Percentiles rank a stretch among this genome's conserved stretches.
phyloP scores from a whole-genome alignment of 2,113 vertebrate genomes.

The Sprattus sprattus region DNA sequence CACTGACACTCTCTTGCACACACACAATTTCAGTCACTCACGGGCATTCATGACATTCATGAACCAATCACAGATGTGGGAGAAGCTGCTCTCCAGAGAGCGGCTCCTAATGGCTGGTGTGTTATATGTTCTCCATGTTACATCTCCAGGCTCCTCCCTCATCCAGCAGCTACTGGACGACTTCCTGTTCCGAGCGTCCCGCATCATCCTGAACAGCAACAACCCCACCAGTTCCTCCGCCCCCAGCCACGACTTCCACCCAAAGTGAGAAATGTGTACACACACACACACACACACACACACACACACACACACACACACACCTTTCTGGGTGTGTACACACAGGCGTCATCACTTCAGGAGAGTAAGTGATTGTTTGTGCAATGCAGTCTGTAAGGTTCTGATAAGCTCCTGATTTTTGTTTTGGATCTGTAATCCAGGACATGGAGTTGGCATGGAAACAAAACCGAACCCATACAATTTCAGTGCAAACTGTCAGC shows the following conservation, averaged over 20 bases:
- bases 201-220: constrained; percentile 96
- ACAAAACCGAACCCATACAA: too few relatives aligned
- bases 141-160: constrained; percentile 84
- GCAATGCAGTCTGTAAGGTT: neutral
- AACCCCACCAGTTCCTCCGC: constrained; percentile 86
- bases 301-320: neutral
- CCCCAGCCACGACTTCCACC: constrained; percentile 94
- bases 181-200: constrained; percentile 97
- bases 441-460: too few relatives aligned
- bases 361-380: neutral
- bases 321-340: neutral
- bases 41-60: neutral
- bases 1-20: neutral
- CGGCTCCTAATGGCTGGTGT: neutral
- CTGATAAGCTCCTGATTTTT: neutral
- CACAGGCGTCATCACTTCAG: neutral
- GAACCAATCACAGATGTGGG: neutral
- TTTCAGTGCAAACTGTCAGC: too few relatives aligned
- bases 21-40: neutral
- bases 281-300: neutral
- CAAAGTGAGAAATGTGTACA: constrained; percentile 78
- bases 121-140: neutral
- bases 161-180: constrained; percentile 97
- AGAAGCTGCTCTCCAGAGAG: too few relatives aligned
- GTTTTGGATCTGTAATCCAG: too few relatives aligned